Conservation (phyloP, 2,797 vertebrate species). For the Cryptoprocta ferox region DNA sequence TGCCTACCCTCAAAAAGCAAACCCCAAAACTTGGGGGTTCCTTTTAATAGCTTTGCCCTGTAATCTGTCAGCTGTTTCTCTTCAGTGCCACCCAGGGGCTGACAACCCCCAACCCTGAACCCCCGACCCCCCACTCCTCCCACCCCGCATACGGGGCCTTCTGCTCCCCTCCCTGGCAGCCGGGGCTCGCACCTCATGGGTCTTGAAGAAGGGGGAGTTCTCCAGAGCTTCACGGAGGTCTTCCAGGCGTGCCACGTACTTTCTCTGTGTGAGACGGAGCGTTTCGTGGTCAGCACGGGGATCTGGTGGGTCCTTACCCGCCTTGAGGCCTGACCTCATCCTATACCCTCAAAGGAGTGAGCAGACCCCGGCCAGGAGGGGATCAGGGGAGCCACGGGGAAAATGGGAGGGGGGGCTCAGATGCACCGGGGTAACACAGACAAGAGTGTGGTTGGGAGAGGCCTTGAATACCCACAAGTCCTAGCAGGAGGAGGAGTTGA, state of each 20-base stretch:
- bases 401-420: not conserved
- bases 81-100: not conserved
- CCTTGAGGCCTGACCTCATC: not conserved
- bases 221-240: conserved; percentile 90
- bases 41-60: not conserved
- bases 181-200: conserved; percentile 91
- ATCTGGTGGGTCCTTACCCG: too few relatives aligned
- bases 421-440: too few relatives aligned
- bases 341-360: not conserved
- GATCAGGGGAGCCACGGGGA: not conserved
- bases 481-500: not conserved
- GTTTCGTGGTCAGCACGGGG: conserved; percentile 26
- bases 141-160: not conserved
- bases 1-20: not conserved
- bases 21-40: not conserved
- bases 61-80: not conserved
- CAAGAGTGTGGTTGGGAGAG: not conserved
- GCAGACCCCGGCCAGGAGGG: not conserved
- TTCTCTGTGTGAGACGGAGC: conserved; percentile 83
- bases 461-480: not conserved
- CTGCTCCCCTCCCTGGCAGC: not conserved
- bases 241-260: conserved; percentile 84
- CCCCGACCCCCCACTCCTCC: not conserved
- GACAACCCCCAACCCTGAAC: not conserved
- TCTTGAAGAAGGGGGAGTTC: conserved; percentile 91